Percentiles rank a stretch among this genome's conserved stretches.
Evolutionary conservation across 2,113 vertebrate genomes (phyloP).

Genomic region (Desmodus rotundus): DNA sequence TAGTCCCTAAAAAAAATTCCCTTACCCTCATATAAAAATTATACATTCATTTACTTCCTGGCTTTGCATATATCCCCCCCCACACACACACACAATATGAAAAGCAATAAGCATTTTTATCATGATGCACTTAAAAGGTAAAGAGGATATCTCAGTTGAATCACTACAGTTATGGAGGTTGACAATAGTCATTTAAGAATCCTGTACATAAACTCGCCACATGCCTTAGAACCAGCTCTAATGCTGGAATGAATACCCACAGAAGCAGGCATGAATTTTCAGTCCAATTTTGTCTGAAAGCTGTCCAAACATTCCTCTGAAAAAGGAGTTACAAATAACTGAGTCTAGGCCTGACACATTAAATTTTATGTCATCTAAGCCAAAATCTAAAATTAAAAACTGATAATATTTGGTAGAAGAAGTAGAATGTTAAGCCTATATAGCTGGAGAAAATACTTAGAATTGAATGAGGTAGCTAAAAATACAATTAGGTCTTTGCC

Average conservation of each 20-base stretch:
- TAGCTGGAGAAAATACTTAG: neutral
- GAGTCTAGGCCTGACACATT: neutral
- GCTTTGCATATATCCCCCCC: neutral
- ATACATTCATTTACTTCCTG: neutral
- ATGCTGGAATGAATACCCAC: neutral
- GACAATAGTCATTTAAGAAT: neutral
- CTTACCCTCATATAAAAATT: neutral
- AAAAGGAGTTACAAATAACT: neutral
- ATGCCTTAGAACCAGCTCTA: neutral
- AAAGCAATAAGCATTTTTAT: neutral
- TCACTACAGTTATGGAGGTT: neutral
- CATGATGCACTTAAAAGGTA: neutral
- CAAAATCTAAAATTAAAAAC: slow-evolving; percentile 39
- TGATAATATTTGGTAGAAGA: neutral
- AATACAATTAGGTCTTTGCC: neutral
- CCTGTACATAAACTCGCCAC: neutral
- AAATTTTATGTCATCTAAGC: neutral
- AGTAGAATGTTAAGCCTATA: neutral
- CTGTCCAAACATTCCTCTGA: neutral
- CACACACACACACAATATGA: neutral
- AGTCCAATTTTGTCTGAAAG: neutral
- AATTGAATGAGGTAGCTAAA: slow-evolving; percentile 18
- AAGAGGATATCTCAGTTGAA: neutral
- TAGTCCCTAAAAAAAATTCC: neutral
- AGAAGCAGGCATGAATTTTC: neutral